A percentile compares a stretch with the other conserved stretches of the same genome.
phyloP scores from a whole-genome alignment of 1,140 invertebrate genomes.

The Scaptomyza hsui region DNA sequence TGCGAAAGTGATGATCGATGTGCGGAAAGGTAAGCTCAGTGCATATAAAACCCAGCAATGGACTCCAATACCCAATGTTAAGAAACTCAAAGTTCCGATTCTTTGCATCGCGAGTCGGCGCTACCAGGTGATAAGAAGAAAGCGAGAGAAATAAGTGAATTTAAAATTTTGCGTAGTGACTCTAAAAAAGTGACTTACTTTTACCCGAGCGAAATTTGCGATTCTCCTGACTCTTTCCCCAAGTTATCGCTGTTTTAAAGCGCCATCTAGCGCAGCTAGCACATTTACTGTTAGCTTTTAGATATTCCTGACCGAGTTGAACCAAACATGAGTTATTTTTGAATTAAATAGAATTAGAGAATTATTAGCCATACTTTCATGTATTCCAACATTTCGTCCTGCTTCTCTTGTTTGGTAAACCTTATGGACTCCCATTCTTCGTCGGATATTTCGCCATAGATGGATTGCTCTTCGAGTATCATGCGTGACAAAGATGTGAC shows the following conservation, averaged over 20 bases:
- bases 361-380: slow-evolving; percentile 61
- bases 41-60: slow-evolving; percentile 87
- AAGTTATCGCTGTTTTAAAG: slow-evolving; percentile 74
- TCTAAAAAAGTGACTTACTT: not conserved
- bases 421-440: slow-evolving; percentile 92
- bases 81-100: slow-evolving; percentile 84
- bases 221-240: slow-evolving; percentile 79
- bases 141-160: not conserved
- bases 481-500: slow-evolving; percentile 87
- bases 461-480: slow-evolving; percentile 87
- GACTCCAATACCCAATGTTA: slow-evolving; percentile 90
- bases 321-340: too few relatives aligned
- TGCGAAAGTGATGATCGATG: slow-evolving; percentile 90
- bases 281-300: slow-evolving; percentile 86
- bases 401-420: slow-evolving; percentile 88
- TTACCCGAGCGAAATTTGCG: slow-evolving; percentile 48
- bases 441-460: slow-evolving; percentile 89
- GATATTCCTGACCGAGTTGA: slow-evolving; percentile 52
- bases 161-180: too few relatives aligned
- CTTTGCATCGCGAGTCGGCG: slow-evolving; percentile 47
- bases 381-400: slow-evolving; percentile 86
- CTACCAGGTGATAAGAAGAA: too few relatives aligned
- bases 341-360: too few relatives aligned
- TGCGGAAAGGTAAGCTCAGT: slow-evolving; percentile 91
- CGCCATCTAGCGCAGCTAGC: slow-evolving; percentile 86